These are phyloP conservation scores for Helicorthomorpha holstii DNA, from an alignment of 1,140 invertebrate genomes.

Conservation along the genomic window DNA sequence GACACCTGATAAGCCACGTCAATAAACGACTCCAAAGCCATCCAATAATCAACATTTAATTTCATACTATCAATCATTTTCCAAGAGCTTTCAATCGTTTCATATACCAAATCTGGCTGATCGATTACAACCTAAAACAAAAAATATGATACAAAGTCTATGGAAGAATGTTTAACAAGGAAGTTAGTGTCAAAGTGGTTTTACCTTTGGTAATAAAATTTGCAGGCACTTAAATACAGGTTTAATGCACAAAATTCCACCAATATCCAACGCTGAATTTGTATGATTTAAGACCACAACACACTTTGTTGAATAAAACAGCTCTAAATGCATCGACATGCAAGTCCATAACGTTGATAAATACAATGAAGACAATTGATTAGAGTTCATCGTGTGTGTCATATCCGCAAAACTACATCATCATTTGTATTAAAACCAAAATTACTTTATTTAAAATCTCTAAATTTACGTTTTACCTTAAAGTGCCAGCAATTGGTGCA, in stretches of 20 bases:
- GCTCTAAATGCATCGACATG: not conserved
- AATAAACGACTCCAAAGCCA: not conserved
- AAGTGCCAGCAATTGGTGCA: too few relatives aligned
- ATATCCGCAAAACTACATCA: not conserved
- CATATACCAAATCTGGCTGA: too few relatives aligned
- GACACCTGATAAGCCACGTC: not conserved
- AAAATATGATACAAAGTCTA: too few relatives aligned
- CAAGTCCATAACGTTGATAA: not conserved
- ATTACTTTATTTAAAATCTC: too few relatives aligned
- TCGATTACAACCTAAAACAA: too few relatives aligned
- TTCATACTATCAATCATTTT: not conserved
- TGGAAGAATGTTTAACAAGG: too few relatives aligned
- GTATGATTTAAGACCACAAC: not conserved
- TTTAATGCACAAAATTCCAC: slow-evolving; percentile 11
- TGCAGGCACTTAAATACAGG: slow-evolving; percentile 8
- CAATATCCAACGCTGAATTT: slow-evolving; percentile 2
- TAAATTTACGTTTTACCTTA: too few relatives aligned
- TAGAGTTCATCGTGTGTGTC: not conserved
- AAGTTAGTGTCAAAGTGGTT: too few relatives aligned
- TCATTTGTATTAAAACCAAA: too few relatives aligned
- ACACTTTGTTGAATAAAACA: not conserved
- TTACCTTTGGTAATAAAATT: slow-evolving; percentile 4
- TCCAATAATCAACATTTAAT: not conserved
- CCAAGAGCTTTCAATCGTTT: not conserved
- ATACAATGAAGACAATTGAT: not conserved